Conservation (phyloP, 2,113 vertebrate genomes). For the Hipposideros armiger region DNA sequence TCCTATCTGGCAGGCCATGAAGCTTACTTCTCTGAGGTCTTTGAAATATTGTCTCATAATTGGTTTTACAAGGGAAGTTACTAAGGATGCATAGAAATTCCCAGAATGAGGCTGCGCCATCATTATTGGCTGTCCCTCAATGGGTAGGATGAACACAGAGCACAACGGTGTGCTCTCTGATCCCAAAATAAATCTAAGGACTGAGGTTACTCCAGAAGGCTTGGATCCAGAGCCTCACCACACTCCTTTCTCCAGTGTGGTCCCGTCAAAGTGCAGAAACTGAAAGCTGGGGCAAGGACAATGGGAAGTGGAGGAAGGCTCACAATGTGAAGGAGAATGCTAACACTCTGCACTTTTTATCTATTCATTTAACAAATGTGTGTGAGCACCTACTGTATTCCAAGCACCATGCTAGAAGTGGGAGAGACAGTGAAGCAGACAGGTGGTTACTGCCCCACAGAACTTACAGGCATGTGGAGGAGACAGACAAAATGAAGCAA, state of each 20-base stretch:
- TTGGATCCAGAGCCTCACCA: neutral
- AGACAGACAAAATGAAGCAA: neutral
- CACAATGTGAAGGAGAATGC: neutral
- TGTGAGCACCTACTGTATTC: neutral
- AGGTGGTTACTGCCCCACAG: neutral
- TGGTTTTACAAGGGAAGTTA: constrained; percentile 2
- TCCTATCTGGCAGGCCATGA: neutral
- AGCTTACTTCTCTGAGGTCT: neutral
- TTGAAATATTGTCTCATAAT: neutral
- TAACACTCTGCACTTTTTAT: neutral
- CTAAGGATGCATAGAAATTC: neutral
- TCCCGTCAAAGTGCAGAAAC: neutral
- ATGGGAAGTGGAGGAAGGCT: neutral
- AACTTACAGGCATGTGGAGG: neutral
- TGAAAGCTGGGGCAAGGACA: neutral
- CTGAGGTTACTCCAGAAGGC: neutral
- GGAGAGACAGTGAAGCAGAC: neutral
- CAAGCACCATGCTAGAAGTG: neutral
- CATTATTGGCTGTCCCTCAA: neutral
- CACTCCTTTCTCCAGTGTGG: neutral
- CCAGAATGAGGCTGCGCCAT: neutral
- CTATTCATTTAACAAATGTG: neutral
- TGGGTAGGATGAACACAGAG: neutral
- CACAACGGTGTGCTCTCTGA: neutral
- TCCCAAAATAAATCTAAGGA: neutral